Conservation (phyloP, 1,140 invertebrate species). For the Drosophila ananassae region DNA sequence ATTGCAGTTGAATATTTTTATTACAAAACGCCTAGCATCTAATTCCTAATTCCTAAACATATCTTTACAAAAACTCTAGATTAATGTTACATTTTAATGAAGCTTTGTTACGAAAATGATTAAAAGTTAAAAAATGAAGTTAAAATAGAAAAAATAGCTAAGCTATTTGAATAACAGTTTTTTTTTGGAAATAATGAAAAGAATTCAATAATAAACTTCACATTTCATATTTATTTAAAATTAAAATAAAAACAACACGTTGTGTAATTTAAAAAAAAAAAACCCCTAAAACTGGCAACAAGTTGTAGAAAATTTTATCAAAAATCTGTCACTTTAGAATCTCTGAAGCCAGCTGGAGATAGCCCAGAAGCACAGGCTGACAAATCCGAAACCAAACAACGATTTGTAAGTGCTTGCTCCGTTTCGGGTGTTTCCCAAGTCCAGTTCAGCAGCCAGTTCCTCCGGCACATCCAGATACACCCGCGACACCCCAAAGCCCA, state of each 20-base stretch:
- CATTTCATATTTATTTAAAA: background rate
- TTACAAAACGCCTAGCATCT: background rate
- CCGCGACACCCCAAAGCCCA: conserved; percentile 86
- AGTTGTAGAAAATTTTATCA: background rate
- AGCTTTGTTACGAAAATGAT: background rate
- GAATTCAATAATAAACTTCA: background rate
- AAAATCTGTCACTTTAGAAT: background rate
- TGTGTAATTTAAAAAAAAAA: background rate
- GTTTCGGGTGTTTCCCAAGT: conserved; percentile 78
- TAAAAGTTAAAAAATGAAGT: background rate
- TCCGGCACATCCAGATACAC: conserved; percentile 89
- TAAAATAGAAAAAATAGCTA: background rate
- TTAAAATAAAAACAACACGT: background rate
- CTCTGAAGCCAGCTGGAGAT: conserved; percentile 53
- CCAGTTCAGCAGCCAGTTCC: conserved; percentile 85
- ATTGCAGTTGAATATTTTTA: background rate
- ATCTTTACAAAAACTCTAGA: background rate
- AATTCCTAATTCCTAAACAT: conserved; percentile 15
- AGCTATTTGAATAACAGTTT: background rate
- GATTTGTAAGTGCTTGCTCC: conserved; percentile 54
- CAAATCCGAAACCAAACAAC: conserved; percentile 62
- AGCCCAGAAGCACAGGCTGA: conserved; percentile 69
- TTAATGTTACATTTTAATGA: background rate
- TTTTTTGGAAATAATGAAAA: background rate
- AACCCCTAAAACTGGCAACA: background rate